Conservation (phyloP, 2,113 vertebrate genomes). For the Phalacrocorax carbo region DNA sequence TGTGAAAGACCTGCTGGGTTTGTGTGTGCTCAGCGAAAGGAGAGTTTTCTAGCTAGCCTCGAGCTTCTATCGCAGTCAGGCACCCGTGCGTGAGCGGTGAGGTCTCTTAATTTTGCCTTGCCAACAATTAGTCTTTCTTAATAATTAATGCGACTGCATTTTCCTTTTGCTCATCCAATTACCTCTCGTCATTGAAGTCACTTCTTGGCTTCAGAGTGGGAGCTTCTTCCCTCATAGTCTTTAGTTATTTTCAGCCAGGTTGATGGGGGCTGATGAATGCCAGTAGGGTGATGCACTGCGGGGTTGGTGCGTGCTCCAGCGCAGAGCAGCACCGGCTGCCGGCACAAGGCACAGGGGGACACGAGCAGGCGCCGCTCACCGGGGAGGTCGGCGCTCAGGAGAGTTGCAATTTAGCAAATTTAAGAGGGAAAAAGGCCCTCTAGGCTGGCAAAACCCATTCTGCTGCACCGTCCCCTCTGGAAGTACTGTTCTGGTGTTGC, state of each 20-base stretch:
- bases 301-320: not conserved
- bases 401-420: not conserved
- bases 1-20: not conserved
- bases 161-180: not conserved
- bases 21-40: not conserved
- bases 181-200: not conserved
- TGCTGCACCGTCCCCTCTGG: not conserved
- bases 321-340: rapidly evolving
- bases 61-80: not conserved
- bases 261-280: not conserved
- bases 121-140: not conserved
- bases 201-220: not conserved
- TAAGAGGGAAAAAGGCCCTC: not conserved
- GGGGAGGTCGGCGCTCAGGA: not conserved
- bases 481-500: not conserved
- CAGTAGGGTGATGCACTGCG: not conserved
- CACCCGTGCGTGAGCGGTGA: not conserved
- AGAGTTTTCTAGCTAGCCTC: not conserved
- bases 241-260: not conserved
- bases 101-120: not conserved
- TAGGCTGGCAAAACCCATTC: not conserved
- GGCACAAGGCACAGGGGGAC: not conserved
- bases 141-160: not conserved
- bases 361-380: rapidly evolving
- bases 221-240: not conserved